Evolutionary conservation across 2,113 vertebrate genomes (phyloP).

Genomic region (Mionectes macconnelli): DNA sequence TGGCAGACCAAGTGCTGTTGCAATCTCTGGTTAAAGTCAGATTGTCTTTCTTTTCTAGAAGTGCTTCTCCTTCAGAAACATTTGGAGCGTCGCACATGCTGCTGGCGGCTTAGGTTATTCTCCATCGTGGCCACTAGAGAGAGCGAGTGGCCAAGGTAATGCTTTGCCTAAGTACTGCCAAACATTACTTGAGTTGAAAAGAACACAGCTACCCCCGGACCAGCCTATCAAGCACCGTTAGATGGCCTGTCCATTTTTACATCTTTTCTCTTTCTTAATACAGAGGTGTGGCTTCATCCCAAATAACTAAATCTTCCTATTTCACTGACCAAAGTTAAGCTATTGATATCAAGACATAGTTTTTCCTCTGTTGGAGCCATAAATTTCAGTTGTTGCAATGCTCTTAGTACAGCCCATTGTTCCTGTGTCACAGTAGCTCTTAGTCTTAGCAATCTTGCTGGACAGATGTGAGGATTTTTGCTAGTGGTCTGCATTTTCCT

Average conservation of each 20-base stretch:
- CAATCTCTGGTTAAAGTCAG: not conserved
- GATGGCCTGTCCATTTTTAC: not conserved
- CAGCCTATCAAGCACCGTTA: not conserved
- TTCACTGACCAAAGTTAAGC: not conserved
- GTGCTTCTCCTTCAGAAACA: not conserved
- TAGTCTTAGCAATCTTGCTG: not conserved
- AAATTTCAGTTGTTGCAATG: not conserved
- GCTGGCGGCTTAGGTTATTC: not conserved
- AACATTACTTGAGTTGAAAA: not conserved
- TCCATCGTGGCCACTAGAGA: slow-evolving; percentile 52
- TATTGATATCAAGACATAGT: not conserved
- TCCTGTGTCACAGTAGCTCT: not conserved
- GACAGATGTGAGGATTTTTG: not conserved
- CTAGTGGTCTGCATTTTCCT: not conserved
- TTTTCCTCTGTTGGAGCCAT: not conserved
- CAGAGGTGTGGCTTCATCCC: not conserved
- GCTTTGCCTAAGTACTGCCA: not conserved
- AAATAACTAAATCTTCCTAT: not conserved
- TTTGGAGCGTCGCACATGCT: not conserved
- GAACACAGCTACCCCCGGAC: not conserved
- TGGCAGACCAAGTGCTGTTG: not conserved
- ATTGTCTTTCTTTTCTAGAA: not conserved
- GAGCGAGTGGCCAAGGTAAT: slow-evolving; percentile 65
- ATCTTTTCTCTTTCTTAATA: not conserved
- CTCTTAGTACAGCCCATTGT: not conserved